phyloP scores from a whole-genome alignment of 2,797 vertebrate species.

The Epinephelus awoara region DNA sequence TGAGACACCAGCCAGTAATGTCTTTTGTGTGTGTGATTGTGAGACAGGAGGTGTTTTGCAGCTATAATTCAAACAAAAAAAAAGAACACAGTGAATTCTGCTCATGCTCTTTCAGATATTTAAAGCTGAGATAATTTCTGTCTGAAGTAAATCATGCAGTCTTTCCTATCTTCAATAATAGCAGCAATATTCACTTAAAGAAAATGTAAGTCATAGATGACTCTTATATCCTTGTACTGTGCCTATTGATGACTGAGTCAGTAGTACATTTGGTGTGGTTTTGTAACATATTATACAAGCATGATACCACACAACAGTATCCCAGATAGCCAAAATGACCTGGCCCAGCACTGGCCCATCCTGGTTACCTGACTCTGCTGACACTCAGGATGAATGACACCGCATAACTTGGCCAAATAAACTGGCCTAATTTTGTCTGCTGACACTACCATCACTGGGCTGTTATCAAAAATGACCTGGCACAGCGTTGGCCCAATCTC shows the following conservation, averaged over 20 bases:
- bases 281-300: no score
- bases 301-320: no score
- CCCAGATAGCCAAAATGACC: no score
- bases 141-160: not conserved
- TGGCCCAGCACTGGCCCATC: no score
- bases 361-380: no score
- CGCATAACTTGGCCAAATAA: no score
- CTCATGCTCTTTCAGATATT: not conserved
- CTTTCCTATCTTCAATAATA: not conserved
- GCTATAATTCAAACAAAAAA: not conserved
- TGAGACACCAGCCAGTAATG: rapidly evolving
- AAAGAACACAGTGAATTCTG: not conserved
- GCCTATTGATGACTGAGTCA: not conserved
- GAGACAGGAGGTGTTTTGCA: not conserved
- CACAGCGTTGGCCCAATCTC: no score
- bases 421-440: no score
- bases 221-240: not conserved
- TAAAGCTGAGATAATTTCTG: not conserved
- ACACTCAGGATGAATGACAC: no score
- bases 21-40: not conserved
- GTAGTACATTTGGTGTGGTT: not conserved
- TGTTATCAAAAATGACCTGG: no score
- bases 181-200: not conserved
- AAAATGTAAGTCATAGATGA: not conserved
- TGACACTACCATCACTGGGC: no score